These are phyloP conservation scores for Heteractis magnifica DNA, from an alignment of 92 coral and sea anemone species.

Conservation along the genomic window DNA sequence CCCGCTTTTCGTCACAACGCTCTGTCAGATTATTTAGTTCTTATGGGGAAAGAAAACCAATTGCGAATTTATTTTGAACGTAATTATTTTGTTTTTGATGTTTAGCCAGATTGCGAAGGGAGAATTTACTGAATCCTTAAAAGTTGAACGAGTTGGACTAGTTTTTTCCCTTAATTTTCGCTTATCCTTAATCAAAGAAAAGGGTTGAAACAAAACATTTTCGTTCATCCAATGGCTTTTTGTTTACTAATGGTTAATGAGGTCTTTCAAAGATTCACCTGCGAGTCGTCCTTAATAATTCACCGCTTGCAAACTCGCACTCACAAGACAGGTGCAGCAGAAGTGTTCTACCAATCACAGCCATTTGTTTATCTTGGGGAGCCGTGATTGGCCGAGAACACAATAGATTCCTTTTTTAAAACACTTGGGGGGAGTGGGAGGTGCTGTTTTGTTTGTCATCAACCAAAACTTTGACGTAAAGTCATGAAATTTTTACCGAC, in stretches of 20 bases:
- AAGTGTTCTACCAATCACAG: slow-evolving; percentile 15
- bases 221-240: neutral
- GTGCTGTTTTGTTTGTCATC: slow-evolving; percentile 1
- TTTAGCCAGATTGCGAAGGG: neutral
- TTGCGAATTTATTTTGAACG: too few species aligned
- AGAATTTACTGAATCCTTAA: neutral
- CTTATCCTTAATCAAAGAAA: neutral
- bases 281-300: neutral
- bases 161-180: neutral
- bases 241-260: neutral
- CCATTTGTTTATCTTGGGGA: neutral
- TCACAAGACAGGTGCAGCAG: neutral
- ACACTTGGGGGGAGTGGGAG: slow-evolving; percentile 2
- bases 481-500: neutral
- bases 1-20: too few species aligned
- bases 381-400: neutral
- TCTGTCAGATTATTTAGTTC: too few species aligned
- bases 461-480: neutral
- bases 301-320: slow-evolving; percentile 2
- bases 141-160: neutral
- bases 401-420: neutral
- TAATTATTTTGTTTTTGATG: too few species aligned
- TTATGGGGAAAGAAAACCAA: too few species aligned
- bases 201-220: neutral
- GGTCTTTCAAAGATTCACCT: slow-evolving; percentile 2